Percentiles rank a stretch among this genome's conserved stretches.
Conservation (phyloP, 2,888 invertebrate species). For the Heliconius sara region DNA sequence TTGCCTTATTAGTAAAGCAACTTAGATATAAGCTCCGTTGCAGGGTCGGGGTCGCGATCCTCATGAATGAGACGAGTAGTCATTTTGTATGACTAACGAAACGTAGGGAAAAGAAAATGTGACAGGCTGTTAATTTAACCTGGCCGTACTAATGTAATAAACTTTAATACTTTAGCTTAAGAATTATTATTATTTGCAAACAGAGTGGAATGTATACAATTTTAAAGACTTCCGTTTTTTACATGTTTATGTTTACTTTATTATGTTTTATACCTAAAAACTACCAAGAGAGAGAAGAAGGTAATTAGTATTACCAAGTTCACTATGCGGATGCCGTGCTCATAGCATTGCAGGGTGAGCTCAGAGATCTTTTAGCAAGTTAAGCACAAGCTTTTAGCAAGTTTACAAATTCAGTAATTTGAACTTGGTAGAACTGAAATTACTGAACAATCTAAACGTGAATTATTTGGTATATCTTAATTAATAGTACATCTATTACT, state of each 20-base stretch:
- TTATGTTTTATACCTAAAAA: neutral
- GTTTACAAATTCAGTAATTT: no score
- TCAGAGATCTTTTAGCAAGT: no score
- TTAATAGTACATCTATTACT: no score
- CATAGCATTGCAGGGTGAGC: no score
- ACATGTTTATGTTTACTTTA: neutral
- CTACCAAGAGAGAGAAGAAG: no score
- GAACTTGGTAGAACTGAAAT: no score
- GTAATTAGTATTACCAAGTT: no score
- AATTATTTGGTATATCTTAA: no score
- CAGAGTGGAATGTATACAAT: neutral
- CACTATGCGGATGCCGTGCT: no score
- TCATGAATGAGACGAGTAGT: conserved; percentile 43
- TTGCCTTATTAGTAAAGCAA: conserved; percentile 36
- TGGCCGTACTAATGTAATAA: conserved; percentile 8
- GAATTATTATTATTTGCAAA: conserved; percentile 23
- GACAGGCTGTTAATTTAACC: neutral
- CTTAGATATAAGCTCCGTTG: conserved; percentile 37
- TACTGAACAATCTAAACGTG: no score
- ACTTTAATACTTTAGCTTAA: conserved; percentile 10
- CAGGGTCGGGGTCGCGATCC: conserved; percentile 45
- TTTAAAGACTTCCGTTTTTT: conserved; percentile 2
- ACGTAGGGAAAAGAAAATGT: conserved; percentile 18
- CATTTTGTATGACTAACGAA: conserved; percentile 38
- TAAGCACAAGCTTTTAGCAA: no score